Evolutionary conservation across 2,888 invertebrate species (phyloP), one percentile per base, ranked within the genome.

Genomic region (Drosophila pseudotalamancana): DNA sequence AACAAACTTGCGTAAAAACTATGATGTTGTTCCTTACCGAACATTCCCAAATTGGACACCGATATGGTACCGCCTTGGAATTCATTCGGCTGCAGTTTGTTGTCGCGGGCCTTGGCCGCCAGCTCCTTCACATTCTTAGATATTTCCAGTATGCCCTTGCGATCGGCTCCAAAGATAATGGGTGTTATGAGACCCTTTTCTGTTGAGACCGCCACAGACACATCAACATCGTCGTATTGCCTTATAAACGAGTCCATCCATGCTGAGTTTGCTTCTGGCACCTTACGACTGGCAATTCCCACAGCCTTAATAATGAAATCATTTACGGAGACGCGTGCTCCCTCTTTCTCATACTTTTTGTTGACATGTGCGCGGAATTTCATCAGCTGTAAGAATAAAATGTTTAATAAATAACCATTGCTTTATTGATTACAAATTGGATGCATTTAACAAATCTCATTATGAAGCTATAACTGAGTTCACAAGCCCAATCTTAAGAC

Each of bases 61-160:
- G 97, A 97, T 76, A 99, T 95, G 6, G 98, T 98, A 72, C 99
- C 99, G 11, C 99, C 99, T 94, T 97, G 97, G 92, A 97, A 99
- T 92, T 99, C 99, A 35, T 97, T 95, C 0, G 98, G 98, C 89
- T 97, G 95, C 14, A 99, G 93, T 90, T 96, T 97, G 18, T 97
- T 97, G 1, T 95, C 96, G 80, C 96, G 94, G 0, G 99, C 99
- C 91, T 96, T 97, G 4, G 91, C 93, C 0, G 97, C 98, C 59
- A 99, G 92, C 51, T 92, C 92, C 91, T 96, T 96, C 39, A 98
- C 95, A 72, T 95, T 94, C 69, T 93, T 93, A 55, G 96, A 96
- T 72, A 99, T 98, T 76, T 96, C 94, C 37, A 95, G 92, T 55
- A 99, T 92, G 14, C 98, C 98, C 91, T 98, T 97, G 37, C 94